Percentiles rank a stretch among this genome's conserved stretches.
phyloP scores from a whole-genome alignment of 1,140 invertebrate genomes.

The Leptinotarsa lineolata region DNA sequence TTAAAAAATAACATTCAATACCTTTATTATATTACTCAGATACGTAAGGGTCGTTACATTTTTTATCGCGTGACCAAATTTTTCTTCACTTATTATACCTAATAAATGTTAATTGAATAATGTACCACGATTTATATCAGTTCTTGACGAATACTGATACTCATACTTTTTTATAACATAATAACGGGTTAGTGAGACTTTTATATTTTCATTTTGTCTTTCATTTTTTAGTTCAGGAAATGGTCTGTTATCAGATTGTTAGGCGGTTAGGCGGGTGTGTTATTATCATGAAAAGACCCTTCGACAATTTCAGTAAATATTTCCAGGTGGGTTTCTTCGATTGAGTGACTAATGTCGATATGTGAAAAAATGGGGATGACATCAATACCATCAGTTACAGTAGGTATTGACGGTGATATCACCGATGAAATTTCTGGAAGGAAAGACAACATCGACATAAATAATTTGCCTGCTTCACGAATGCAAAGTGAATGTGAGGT shows the following conservation, averaged over 20 bases:
- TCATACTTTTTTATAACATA: not conserved
- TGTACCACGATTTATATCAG: not conserved
- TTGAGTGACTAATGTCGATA: too few relatives aligned
- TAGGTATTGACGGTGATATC: too few relatives aligned
- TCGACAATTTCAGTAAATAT: not conserved
- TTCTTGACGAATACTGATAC: slow-evolving; percentile 3
- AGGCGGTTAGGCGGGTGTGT: not conserved
- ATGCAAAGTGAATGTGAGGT: too few relatives aligned
- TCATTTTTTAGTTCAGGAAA: not conserved
- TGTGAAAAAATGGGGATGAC: too few relatives aligned
- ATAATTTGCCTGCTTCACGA: too few relatives aligned
- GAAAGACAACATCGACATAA: too few relatives aligned
- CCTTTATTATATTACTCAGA: not conserved
- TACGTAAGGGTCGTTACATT: not conserved
- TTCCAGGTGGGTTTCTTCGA: too few relatives aligned
- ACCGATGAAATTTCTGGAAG: too few relatives aligned
- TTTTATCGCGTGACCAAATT: not conserved
- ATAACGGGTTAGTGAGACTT: not conserved
- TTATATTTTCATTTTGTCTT: not conserved
- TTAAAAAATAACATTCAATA: not conserved
- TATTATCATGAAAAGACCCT: not conserved
- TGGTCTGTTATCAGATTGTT: not conserved
- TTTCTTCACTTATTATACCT: not conserved
- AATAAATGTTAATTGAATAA: slow-evolving; percentile 9
- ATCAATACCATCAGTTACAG: too few relatives aligned